phyloP scores from a whole-genome alignment of 2,113 vertebrate genomes.

The Paramormyrops kingsleyae region DNA sequence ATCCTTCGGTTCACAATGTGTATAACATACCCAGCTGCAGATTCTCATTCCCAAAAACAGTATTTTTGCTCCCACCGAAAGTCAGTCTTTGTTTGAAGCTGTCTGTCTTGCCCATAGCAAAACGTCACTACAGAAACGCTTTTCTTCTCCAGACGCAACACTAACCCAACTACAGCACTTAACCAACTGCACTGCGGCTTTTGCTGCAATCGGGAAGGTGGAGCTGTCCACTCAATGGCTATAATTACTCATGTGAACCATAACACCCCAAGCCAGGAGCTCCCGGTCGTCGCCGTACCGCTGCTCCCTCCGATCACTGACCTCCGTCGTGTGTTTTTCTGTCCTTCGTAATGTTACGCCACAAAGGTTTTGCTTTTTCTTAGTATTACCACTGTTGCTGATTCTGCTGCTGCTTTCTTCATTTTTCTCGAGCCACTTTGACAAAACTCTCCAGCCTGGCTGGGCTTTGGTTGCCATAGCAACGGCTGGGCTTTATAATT shows the following conservation, averaged over 20 bases:
- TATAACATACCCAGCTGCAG: background rate
- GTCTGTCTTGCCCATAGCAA: background rate
- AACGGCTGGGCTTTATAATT: slow-evolving; percentile 56
- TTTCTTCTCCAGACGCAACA: background rate
- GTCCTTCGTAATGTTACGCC: background rate
- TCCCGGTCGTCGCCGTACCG: background rate
- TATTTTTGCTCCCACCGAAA: background rate
- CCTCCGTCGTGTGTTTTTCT: slow-evolving; percentile 7
- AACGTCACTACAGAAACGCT: background rate
- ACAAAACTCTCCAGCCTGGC: slow-evolving; percentile 44
- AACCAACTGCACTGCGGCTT: background rate
- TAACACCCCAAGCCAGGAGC: background rate
- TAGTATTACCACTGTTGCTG: slow-evolving; percentile 6
- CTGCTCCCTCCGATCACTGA: slow-evolving; percentile 17
- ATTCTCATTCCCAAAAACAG: background rate
- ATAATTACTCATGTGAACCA: background rate
- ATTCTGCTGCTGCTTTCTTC: slow-evolving; percentile 1
- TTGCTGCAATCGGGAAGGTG: background rate
- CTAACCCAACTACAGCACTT: background rate
- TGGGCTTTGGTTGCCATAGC: slow-evolving; percentile 58
- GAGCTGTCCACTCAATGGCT: background rate
- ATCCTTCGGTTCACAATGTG: background rate
- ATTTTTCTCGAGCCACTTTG: background rate
- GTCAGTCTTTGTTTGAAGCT: background rate
- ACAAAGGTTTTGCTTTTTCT: slow-evolving; percentile 12